Conservation (phyloP, 2,797 vertebrate genomes). For the Etheostoma nigrum region DNA sequence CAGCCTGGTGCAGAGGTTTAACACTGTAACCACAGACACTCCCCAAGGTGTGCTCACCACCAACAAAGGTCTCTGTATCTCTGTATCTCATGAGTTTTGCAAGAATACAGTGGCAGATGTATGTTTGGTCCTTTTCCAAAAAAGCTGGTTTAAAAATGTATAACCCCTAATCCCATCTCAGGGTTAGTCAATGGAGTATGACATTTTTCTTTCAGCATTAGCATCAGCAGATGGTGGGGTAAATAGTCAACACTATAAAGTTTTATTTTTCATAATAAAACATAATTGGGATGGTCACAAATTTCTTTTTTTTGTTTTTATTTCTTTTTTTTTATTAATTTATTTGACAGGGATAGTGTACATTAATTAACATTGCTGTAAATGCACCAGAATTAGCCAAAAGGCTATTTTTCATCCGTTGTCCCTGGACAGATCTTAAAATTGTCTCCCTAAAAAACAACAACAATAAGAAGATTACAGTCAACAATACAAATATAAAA, state of each 20-base stretch:
- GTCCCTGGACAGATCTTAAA: too few relatives aligned
- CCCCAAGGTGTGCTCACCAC: slow-evolving; percentile 44
- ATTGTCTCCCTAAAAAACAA: too few relatives aligned
- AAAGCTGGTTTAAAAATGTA: not conserved
- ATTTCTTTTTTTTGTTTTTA: too few relatives aligned
- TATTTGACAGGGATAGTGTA: too few relatives aligned
- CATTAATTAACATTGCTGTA: too few relatives aligned
- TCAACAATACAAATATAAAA: too few relatives aligned
- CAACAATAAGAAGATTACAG: too few relatives aligned
- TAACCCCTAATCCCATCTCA: too few relatives aligned
- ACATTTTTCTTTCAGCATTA: not conserved
- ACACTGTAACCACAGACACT: slow-evolving; percentile 55
- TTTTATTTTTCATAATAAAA: not conserved
- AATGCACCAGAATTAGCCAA: too few relatives aligned
- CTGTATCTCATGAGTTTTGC: not conserved
- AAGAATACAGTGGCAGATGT: not conserved
- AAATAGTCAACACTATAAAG: too few relatives aligned
- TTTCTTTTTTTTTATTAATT: too few relatives aligned
- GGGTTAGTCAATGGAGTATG: not conserved
- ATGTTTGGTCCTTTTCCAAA: not conserved
- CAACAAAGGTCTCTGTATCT: slow-evolving; percentile 30
- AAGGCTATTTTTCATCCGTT: too few relatives aligned
- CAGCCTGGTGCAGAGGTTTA: slow-evolving; percentile 61
- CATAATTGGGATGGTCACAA: not conserved
- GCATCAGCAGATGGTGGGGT: not conserved